A percentile compares a stretch with the other conserved stretches of the same genome.
These are phyloP conservation scores for Phrixothrix hirtus DNA, from an alignment of 2,888 invertebrate genomes.

Conservation along the genomic window DNA sequence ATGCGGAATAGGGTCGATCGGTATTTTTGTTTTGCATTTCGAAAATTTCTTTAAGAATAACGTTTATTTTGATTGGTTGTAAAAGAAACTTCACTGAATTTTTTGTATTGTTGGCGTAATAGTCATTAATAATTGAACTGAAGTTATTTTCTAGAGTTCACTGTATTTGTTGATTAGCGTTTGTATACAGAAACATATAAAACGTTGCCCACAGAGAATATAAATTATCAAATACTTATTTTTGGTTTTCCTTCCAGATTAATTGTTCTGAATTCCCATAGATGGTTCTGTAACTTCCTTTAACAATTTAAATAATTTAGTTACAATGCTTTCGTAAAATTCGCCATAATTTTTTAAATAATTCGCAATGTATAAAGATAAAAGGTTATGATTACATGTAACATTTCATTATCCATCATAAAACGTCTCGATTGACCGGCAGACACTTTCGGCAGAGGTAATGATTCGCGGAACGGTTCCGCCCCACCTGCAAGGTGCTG, in stretches of 20 bases:
- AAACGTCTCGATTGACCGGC: conserved; percentile 45
- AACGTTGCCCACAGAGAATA: too few relatives aligned
- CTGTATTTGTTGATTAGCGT: too few relatives aligned
- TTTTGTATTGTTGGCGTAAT: not conserved
- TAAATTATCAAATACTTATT: too few relatives aligned
- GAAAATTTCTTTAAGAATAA: not conserved
- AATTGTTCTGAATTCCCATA: not conserved
- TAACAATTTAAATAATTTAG: not conserved
- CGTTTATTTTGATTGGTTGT: not conserved
- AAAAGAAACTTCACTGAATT: not conserved
- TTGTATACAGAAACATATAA: too few relatives aligned
- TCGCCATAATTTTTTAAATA: not conserved
- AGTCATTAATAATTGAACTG: not conserved
- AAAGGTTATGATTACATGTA: conserved; percentile 40
- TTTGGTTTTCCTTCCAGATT: too few relatives aligned
- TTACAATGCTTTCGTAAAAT: not conserved
- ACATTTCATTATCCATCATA: conserved; percentile 43
- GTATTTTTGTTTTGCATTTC: not conserved
- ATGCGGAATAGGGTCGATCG: not conserved
- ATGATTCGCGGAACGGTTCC: conserved; percentile 43
- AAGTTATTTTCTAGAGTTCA: not conserved
- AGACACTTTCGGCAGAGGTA: conserved; percentile 42
- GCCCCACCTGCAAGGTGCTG: conserved; percentile 42
- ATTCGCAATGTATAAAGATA: conserved; percentile 5
- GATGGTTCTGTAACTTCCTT: too few relatives aligned